phyloP scores from a whole-genome alignment of 2,797 vertebrate genomes.

The Strix occidentalis region DNA sequence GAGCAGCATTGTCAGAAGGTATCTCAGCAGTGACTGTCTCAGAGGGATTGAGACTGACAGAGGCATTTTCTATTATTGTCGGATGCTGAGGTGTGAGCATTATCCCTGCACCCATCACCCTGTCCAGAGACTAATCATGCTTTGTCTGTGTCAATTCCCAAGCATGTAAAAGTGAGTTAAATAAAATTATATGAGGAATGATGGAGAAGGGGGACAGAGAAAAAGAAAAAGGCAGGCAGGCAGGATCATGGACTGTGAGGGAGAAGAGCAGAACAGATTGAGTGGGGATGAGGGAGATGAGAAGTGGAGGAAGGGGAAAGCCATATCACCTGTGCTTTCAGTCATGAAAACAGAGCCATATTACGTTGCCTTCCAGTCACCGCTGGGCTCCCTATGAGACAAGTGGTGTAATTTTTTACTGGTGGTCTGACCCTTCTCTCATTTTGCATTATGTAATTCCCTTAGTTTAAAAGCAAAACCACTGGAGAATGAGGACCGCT shows the following conservation, averaged over 20 bases:
- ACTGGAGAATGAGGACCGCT: not conserved
- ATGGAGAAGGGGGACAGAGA: not conserved
- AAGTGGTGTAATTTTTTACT: not conserved
- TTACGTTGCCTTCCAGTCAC: not conserved
- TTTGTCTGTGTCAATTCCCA: not conserved
- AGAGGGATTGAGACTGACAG: conserved; percentile 43
- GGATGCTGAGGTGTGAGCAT: conserved; percentile 57
- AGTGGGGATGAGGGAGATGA: not conserved
- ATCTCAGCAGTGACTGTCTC: conserved; percentile 43
- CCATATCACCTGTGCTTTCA: not conserved
- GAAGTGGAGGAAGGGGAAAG: not conserved
- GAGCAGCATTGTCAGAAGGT: conserved; percentile 66
- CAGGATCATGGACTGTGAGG: not conserved
- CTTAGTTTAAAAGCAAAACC: not conserved
- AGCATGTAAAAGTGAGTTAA: not conserved
- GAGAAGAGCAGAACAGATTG: not conserved
- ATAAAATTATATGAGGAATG: not conserved
- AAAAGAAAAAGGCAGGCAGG: not conserved
- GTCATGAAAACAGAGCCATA: not conserved
- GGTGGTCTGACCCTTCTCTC: not conserved
- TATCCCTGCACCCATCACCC: conserved; percentile 27
- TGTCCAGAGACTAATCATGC: not conserved
- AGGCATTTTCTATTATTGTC: conserved; percentile 51
- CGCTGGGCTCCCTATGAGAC: not conserved
- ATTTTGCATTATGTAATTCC: not conserved